Base-by-base conservation (phyloP, 2,888 invertebrate genomes). In the Allacma fusca region DNA sequence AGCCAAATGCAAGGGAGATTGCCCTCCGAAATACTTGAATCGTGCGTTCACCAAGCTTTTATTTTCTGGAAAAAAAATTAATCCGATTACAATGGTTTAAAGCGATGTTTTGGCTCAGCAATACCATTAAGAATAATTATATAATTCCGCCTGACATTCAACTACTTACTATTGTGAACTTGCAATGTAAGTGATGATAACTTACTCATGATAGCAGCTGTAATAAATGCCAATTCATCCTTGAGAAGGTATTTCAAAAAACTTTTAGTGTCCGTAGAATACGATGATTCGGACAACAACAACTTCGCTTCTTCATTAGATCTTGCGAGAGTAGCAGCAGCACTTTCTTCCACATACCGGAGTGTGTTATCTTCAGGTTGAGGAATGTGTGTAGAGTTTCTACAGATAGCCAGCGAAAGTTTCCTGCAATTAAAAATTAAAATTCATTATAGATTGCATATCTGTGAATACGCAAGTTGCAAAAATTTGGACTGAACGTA, bases 1-100 rank as follows among this genome's bases (percentile, higher is more conserved):
- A n/a, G 77, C 77, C 24, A 75, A n/a, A 44, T 75, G 75, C 1
- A 75, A 64, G 9, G 75, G 44, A 23, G 26, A 75, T 34, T 75
- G 67, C 1, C 67, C 67, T 0, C 23, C 26, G 5, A 7, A 28
- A 4, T 43, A 67, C 44, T 75, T 75, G 40, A 75, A 75, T 1
- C 67, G 4, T 16, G 67, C 43, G 23, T 75, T 75, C 4, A 67
- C 34, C 12, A 67, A 40, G 13, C 43, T 40, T 29, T 50, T 67
- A 43, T 65, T 65, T 29, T 59, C 72, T 72, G 29, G 1, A 72
- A 68, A 9, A 12, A 16, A 16, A 26, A 34, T 59, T 21, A 59
- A 7, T 59, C 16, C 50, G 16, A 21, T 34, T 34, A 7, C 34
- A 34, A 4, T 34, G 34, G n/a, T n/a, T n/a, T n/a, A n/a, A n/a